phyloP scores from a whole-genome alignment of 2,113 vertebrate species.

The Charina bottae region DNA sequence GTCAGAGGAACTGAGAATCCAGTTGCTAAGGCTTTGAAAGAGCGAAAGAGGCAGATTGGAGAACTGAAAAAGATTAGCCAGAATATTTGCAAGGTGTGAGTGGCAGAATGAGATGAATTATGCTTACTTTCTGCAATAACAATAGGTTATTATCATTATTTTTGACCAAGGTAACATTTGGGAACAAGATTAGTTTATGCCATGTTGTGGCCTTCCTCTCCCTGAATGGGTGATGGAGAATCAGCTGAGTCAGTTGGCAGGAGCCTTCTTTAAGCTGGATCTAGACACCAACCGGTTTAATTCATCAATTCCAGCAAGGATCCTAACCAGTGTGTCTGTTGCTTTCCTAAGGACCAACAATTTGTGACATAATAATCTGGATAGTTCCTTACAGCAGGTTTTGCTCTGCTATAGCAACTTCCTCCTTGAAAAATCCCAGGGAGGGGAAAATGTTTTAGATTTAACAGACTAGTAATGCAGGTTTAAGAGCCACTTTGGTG shows the following conservation, averaged over 20 bases:
- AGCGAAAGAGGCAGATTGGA: slow-evolving; percentile 12
- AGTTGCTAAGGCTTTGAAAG: slow-evolving; percentile 53
- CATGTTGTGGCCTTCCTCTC: neutral
- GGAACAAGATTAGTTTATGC: neutral
- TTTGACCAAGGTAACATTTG: neutral
- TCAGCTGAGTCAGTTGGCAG: neutral
- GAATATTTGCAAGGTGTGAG: slow-evolving; percentile 20
- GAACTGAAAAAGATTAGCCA: slow-evolving; percentile 10
- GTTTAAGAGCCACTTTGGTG: neutral
- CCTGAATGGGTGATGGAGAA: neutral
- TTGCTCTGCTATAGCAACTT: neutral
- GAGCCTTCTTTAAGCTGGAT: neutral
- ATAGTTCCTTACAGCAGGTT: slow-evolving; percentile 10
- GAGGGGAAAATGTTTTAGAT: slow-evolving; percentile 27
- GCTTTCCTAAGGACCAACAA: neutral
- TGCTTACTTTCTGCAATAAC: neutral
- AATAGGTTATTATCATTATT: neutral
- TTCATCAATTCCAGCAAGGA: neutral
- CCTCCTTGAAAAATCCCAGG: slow-evolving; percentile 15
- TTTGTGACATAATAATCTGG: slow-evolving; percentile 7
- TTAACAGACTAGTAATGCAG: neutral
- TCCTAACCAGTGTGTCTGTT: neutral
- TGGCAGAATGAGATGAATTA: neutral
- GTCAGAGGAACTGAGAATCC: slow-evolving; percentile 46
- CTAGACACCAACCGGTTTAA: neutral